Evolutionary conservation across 1,140 invertebrate genomes (phyloP).

Genomic region (Agrilus planipennis): DNA sequence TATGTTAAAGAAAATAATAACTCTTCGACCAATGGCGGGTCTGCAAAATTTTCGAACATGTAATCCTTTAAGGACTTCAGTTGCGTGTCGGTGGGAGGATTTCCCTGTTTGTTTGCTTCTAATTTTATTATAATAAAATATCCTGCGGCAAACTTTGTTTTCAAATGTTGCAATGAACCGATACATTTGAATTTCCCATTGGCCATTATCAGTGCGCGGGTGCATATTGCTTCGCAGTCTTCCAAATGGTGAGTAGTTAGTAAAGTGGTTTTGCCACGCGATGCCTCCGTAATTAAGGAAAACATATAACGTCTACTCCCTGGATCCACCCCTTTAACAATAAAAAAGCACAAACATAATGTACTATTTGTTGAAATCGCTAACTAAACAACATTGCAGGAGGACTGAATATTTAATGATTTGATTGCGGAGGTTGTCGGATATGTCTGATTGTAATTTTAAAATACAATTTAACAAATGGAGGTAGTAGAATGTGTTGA

Average conservation of each 20-base stretch:
- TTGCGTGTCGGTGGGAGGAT: conserved; percentile 5
- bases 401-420: too few relatives aligned
- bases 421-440: too few relatives aligned
- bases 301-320: conserved; percentile 63
- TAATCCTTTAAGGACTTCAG: conserved; percentile 7
- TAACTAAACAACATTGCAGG: not conserved
- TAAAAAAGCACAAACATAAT: too few relatives aligned
- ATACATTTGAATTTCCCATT: conserved; percentile 62
- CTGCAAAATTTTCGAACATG: conserved; percentile 13
- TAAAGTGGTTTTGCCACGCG: too few relatives aligned
- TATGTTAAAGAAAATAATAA: conserved; percentile 12
- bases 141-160: conserved; percentile 48
- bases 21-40: conserved; percentile 9
- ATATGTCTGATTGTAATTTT: too few relatives aligned
- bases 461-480: too few relatives aligned
- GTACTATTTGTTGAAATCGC: not conserved
- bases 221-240: conserved; percentile 77
- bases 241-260: conserved; percentile 73
- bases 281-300: too few relatives aligned
- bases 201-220: conserved; percentile 78
- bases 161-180: conserved; percentile 54
- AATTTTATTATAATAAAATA: conserved; percentile 30
- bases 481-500: too few relatives aligned
- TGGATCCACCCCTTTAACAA: conserved; percentile 58
- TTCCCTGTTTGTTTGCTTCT: conserved; percentile 2